These are phyloP conservation scores for Megamerina dolium DNA, from an alignment of 2,888 invertebrate genomes.

Conservation along the genomic window DNA sequence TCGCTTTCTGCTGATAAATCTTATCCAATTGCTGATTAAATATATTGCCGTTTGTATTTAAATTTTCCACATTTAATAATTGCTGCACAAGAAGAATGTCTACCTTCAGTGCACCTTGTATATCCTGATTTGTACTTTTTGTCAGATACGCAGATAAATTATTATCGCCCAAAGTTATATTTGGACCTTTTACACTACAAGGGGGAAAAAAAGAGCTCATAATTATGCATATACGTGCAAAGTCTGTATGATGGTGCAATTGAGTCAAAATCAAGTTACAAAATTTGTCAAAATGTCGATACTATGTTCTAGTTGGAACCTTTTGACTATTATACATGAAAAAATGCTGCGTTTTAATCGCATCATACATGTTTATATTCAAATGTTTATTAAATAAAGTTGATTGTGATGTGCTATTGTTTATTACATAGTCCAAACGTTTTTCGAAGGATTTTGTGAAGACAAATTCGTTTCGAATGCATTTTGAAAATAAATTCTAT, in stretches of 20 bases:
- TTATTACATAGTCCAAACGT: no score
- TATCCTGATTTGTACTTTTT: constrained; percentile 26
- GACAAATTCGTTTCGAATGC: no score
- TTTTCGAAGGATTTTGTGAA: no score
- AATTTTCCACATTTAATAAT: constrained; percentile 22
- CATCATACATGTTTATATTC: no score
- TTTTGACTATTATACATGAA: neutral
- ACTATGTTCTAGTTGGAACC: no score
- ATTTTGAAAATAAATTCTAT: no score
- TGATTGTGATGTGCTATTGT: no score
- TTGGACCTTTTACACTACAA: constrained; percentile 11
- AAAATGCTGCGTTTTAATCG: neutral
- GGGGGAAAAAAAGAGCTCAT: neutral
- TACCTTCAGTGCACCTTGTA: constrained; percentile 26
- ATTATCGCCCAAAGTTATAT: constrained; percentile 11
- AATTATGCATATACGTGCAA: no score
- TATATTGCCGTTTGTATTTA: constrained; percentile 32
- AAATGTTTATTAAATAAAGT: no score
- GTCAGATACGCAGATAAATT: constrained; percentile 24
- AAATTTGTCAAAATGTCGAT: no score
- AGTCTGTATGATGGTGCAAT: no score
- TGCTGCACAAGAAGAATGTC: constrained; percentile 22
- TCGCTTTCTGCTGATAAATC: constrained; percentile 26
- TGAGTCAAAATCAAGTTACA: constrained; percentile 1
- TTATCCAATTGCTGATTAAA: constrained; percentile 24